Conservation (phyloP, 2,888 invertebrate species). For the Pristionchus mayeri region DNA sequence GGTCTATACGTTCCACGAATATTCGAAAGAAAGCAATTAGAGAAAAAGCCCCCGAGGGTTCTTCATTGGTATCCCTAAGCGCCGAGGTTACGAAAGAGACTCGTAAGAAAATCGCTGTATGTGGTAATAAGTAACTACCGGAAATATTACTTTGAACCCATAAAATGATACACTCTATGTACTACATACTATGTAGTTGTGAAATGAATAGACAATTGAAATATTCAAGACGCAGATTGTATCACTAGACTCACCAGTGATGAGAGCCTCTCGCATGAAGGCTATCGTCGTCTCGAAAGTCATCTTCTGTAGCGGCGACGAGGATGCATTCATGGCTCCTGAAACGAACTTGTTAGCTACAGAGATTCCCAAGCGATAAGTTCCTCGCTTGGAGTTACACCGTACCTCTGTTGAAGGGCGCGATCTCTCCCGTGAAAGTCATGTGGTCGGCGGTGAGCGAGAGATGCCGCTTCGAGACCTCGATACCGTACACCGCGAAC, state of each 20-base stretch:
- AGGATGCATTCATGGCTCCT: constrained; percentile 86
- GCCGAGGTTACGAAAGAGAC: background rate
- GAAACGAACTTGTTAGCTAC: too few species aligned
- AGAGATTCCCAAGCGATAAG: too few species aligned
- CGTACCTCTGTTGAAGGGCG: constrained; percentile 89
- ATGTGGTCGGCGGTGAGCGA: constrained; percentile 95
- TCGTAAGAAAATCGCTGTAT: background rate
- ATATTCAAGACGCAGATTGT: background rate
- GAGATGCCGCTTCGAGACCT: constrained; percentile 93
- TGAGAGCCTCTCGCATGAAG: constrained; percentile 87
- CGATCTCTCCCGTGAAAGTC: constrained; percentile 92
- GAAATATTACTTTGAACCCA: too few species aligned
- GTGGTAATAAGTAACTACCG: background rate
- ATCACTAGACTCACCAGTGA: constrained; percentile 79
- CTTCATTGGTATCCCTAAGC: background rate
- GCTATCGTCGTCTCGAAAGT: constrained; percentile 93
- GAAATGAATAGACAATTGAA: too few species aligned
- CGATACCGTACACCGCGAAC: constrained; percentile 96
- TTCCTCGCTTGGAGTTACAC: background rate
- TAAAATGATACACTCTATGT: too few species aligned
- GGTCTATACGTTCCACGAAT: background rate
- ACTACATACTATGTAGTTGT: too few species aligned
- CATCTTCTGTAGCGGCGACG: constrained; percentile 97
- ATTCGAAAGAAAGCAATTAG: background rate
- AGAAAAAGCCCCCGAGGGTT: background rate